Conservation (phyloP, 1,140 invertebrate species). For the Choristoneura fumiferana region DNA sequence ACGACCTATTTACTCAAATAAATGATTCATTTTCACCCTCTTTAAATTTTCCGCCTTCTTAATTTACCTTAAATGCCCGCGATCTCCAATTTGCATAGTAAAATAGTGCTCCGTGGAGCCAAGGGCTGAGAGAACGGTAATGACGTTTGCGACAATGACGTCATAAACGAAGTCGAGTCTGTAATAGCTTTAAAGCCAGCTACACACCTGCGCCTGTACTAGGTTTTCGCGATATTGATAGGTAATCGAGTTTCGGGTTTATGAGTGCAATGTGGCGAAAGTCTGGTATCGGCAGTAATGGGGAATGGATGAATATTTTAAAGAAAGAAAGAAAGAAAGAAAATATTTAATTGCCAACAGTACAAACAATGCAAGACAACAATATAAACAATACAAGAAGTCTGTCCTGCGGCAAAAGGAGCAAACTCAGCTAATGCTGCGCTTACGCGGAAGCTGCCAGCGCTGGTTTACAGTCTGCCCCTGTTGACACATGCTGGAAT, state of each 20-base stretch:
- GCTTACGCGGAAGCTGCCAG: too few relatives aligned
- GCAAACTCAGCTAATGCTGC: too few relatives aligned
- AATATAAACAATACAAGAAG: too few relatives aligned
- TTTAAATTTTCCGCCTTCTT: slow-evolving; percentile 46
- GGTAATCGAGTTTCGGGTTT: background rate
- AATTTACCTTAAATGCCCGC: background rate
- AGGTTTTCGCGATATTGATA: slow-evolving; percentile 11
- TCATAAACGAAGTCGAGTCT: slow-evolving; percentile 40
- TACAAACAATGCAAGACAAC: too few relatives aligned
- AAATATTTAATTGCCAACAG: too few relatives aligned
- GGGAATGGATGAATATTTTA: too few relatives aligned
- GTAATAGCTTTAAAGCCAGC: slow-evolving; percentile 36
- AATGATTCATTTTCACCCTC: slow-evolving; percentile 44
- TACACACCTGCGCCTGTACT: slow-evolving; percentile 26
- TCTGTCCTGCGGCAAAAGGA: too few relatives aligned
- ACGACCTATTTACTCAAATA: slow-evolving; percentile 21
- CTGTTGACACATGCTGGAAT: too few relatives aligned
- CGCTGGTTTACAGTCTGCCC: too few relatives aligned
- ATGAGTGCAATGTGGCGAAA: background rate
- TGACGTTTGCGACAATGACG: slow-evolving; percentile 52
- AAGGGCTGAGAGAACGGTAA: slow-evolving; percentile 32
- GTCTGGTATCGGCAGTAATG: background rate
- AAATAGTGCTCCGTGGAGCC: too few relatives aligned
- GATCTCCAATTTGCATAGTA: too few relatives aligned
- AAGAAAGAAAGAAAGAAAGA: too few relatives aligned